Base-by-base conservation (phyloP, 2,888 invertebrate genomes). In the Papilio demoleus region DNA sequence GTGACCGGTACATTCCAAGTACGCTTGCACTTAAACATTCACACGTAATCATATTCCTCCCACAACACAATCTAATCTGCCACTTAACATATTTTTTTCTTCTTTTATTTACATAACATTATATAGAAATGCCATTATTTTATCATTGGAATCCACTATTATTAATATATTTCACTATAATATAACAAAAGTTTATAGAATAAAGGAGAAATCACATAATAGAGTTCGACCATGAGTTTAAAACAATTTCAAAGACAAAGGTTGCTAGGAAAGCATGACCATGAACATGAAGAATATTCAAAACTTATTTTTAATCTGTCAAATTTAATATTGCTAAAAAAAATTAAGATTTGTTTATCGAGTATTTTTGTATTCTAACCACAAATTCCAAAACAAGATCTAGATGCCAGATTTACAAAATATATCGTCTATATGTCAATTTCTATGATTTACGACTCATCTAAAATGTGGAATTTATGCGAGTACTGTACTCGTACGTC, bases 1-100 rank as follows among this genome's bases (percentile, higher is more conserved):
- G 14, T 42, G 59, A 9, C 22, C 19, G 19, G 67, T 56, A 53
- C 67, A n/a, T 17, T 50, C n/a, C 50, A 0, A 42, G 67, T 67
- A 42, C 67, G 31, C 56, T 19, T 27, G 67, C 22, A 67, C 67
- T 42, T 6, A 61, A 67, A 34, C n/a, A 42, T 56, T 62, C 67
- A 34, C 22, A 42, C 17, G 19, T 65, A 61, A 67, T 67, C 62
- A 27, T 5, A 5, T 31, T 61, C 31, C 50, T 34, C 53, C 62
- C 42, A 38, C 56, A n/a, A 61, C 62, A 42, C 56, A 62, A 62
- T 67, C 67, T 67, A 62, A 67, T 67, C 67, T 62, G 14, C 17
- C 62, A 56, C 67, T 67, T 53, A 31, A 56, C 42, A 31, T 34
- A 38, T 38, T 24, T 36, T 50, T 50, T 27, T n/a, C 14, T 31